A percentile compares a stretch with the other conserved stretches of the same genome.
Conservation (phyloP, 2,113 vertebrate genomes). For the Hyla sarda region DNA sequence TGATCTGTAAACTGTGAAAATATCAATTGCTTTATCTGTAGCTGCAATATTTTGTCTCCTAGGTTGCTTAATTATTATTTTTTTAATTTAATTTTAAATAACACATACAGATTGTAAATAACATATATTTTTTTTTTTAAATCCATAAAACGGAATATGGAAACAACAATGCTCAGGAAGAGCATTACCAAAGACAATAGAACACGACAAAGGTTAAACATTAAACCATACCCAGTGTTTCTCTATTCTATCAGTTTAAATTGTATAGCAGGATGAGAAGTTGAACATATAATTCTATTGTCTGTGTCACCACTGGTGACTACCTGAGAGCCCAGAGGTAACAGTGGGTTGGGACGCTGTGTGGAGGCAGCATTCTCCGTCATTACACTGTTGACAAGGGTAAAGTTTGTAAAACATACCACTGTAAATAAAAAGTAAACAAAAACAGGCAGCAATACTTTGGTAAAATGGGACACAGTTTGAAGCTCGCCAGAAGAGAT, state of each 20-base stretch:
- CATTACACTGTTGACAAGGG: slow-evolving; percentile 27
- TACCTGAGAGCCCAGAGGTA: slow-evolving; percentile 20
- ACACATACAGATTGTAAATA: too few relatives aligned
- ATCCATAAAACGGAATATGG: too few relatives aligned
- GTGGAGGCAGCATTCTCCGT: neutral
- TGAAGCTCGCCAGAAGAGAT: slow-evolving; percentile 19
- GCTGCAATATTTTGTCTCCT: neutral
- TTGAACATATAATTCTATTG: slow-evolving; percentile 25
- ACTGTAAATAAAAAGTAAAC: too few relatives aligned
- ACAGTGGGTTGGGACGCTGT: slow-evolving; percentile 2
- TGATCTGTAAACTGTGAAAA: neutral
- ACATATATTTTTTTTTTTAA: too few relatives aligned
- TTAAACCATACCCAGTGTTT: neutral
- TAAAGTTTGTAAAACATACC: slow-evolving; percentile 44
- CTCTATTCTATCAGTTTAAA: slow-evolving; percentile 10
- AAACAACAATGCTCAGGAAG: neutral
- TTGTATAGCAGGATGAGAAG: neutral
- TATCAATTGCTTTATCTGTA: neutral
- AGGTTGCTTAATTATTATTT: neutral
- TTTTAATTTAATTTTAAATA: too few relatives aligned
- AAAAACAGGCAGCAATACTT: slow-evolving; percentile 19
- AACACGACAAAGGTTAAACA: neutral
- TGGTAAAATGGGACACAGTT: slow-evolving; percentile 37
- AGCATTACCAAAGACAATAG: neutral
- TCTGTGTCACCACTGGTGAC: slow-evolving; percentile 17